Evolutionary conservation across 2,113 vertebrate genomes (phyloP), one percentile per base, ranked within the genome.

Genomic region (Pleuronectes platessa): DNA sequence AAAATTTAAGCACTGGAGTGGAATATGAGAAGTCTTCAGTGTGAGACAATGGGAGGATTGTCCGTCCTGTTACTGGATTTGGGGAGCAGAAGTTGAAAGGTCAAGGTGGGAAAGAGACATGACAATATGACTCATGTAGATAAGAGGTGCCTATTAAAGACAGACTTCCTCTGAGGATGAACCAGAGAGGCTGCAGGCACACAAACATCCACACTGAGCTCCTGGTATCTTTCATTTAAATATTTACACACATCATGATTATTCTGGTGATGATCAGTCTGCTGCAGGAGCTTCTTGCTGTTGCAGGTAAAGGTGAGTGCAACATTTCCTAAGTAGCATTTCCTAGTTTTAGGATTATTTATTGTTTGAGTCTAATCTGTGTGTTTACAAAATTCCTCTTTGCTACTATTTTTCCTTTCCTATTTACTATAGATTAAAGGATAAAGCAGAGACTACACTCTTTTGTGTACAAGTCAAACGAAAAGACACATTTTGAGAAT

Each of bases 21-120:
- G 47, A 51, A 67, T 68, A 13, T 24, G 56, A 51, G 10, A 65
- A 53, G 37, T 45, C 40, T 9, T 15, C 17, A 71, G 74, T 45
- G 14, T 67, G 84, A 80, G 90, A 94, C 94, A 94, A 94, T 93
- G 75, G 88, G 75, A 93, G 93, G 92, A 91, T 90, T 88, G 75
- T 87, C 87, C 49, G 74, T 87, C 87, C 59, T 86, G 71, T 89
- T 76, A 75, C 61, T 77, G 67, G 80, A 80, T 72, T 68, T 64
- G 21, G 18, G 45, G 65, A 83, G 49, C n/a, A 53, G 60, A 54
- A 63, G 61, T 31, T 82, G 65, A 55, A 18, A 55, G 88, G 89
- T 93, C 93, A 94, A 90, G 90, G 93, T 89, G 82, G 86, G 75
- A 87, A 68, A 67, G 47, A 76, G 35, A 78, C 42, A 56, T 63